Base-by-base conservation (phyloP, 23 tunicate species). In the Halocynthia aurantium region DNA sequence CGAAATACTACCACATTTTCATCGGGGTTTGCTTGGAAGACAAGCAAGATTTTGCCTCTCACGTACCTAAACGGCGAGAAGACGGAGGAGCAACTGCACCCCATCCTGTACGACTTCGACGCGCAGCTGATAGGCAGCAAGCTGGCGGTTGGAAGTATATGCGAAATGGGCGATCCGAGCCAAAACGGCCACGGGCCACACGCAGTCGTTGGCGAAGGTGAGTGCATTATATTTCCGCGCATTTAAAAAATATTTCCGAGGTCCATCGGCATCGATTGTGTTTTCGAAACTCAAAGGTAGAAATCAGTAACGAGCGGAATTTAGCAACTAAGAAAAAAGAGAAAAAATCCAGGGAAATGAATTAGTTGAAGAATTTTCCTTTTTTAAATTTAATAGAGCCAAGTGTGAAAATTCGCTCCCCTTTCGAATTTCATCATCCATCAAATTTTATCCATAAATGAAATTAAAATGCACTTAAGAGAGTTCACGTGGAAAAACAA, bases 141-240 rank as follows among this genome's bases (percentile, higher is more conserved):
- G 62, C 63, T 70, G 83, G 64, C 83, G 64, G 76, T 80, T 40
- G 76, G 74, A 55, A 52, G 44, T 68, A 53, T 69, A 65, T 19
- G 74, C 56, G 63, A 54, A 17, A 70, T 70, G 83, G 83, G 62
- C 75, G 83, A 70, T 65, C 64, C 72, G 82, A 40, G 72, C 82
- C 82, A 12, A 1, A 50, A 44, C 20, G 82, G 73, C 8, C 61
- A 50, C 73, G 73, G 71, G 19, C 50, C 73, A 0, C 5, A 7
- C 71, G 49, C 62, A 57, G 62, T 20, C 31, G 50, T 71, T 22
- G 81, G 72, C 81, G 81, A 17, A n/a, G 71, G 81, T 63, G 50
- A 62, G 81, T 77, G 19, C 20, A 13, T 51, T 54, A 0, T 74
- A 54, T 2, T 74, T 10, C 63, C 19, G 62, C n/a, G 15, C 2